A percentile compares a stretch with the other conserved stretches of the same genome.
Conservation (phyloP, 92 coral and sea anemone species). For the Desmophyllum pertusum region DNA sequence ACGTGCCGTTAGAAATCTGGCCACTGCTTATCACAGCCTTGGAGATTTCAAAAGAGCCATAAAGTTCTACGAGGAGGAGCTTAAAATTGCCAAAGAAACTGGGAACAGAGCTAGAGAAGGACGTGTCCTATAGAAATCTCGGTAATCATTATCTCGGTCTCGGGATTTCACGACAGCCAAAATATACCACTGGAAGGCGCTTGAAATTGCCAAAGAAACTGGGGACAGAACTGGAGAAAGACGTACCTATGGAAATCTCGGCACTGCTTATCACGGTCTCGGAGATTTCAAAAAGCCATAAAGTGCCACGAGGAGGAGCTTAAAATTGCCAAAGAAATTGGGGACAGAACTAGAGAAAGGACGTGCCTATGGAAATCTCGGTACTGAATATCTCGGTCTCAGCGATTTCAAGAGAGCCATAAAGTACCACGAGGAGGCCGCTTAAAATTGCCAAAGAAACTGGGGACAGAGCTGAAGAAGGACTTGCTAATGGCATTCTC, state of each 20-base stretch:
- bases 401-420: neutral
- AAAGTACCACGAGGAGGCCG: neutral
- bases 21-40: too few relatives aligned
- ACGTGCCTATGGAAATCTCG: neutral
- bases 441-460: neutral
- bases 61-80: too few relatives aligned
- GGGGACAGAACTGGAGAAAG: neutral
- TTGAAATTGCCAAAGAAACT: neutral
- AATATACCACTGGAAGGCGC: neutral
- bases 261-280: neutral
- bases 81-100: too few relatives aligned
- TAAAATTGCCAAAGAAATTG: neutral
- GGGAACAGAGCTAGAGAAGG: neutral
- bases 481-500: neutral
- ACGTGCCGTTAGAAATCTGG: too few relatives aligned
- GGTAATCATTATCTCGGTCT: neutral
- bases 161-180: neutral
- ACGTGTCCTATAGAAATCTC: neutral
- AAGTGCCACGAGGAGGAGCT: neutral
- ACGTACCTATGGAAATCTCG: neutral
- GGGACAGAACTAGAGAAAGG: neutral
- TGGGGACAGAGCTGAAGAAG: neutral
- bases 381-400: neutral
- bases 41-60: too few relatives aligned
- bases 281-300: neutral